Evolutionary conservation across 2,797 vertebrate genomes (phyloP).

Genomic region (Hippoglossus hippoglossus): DNA sequence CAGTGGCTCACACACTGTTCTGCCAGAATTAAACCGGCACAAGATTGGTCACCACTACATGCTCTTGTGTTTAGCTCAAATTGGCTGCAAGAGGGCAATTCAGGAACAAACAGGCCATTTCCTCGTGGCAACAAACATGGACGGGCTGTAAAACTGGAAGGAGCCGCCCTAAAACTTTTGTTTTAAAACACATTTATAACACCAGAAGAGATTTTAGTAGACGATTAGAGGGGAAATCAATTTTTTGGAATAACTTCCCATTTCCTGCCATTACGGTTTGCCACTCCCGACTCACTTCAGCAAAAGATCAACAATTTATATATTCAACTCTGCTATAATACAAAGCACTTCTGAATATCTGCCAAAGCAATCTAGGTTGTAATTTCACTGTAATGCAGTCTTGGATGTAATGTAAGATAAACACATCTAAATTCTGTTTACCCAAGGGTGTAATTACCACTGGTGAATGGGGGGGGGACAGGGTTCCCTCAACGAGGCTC

Average conservation of each 20-base stretch:
- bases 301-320: slow-evolving; percentile 22
- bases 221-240: slow-evolving; percentile 44
- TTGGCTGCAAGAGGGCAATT: slow-evolving; percentile 73
- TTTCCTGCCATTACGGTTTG: slow-evolving; percentile 45
- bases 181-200: slow-evolving; percentile 36
- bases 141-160: slow-evolving; percentile 24
- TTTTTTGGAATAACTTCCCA: slow-evolving; percentile 36
- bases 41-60: slow-evolving; percentile 62
- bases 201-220: slow-evolving; percentile 14
- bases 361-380: slow-evolving; percentile 21
- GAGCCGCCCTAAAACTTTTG: slow-evolving; percentile 34
- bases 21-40: slow-evolving; percentile 64
- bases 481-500: background rate
- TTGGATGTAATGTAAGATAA: slow-evolving; percentile 31
- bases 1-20: slow-evolving; percentile 69
- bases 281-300: slow-evolving; percentile 4
- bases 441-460: slow-evolving; percentile 16
- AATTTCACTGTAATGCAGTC: slow-evolving; percentile 30
- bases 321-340: slow-evolving; percentile 19
- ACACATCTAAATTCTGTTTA: slow-evolving; percentile 16
- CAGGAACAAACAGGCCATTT: slow-evolving; percentile 67
- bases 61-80: slow-evolving; percentile 70
- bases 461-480: background rate
- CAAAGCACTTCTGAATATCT: slow-evolving; percentile 25
- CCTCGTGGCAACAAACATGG: slow-evolving; percentile 37